These are phyloP conservation scores for Hipposideros armiger DNA, from an alignment of 2,113 vertebrate species.

Conservation along the genomic window DNA sequence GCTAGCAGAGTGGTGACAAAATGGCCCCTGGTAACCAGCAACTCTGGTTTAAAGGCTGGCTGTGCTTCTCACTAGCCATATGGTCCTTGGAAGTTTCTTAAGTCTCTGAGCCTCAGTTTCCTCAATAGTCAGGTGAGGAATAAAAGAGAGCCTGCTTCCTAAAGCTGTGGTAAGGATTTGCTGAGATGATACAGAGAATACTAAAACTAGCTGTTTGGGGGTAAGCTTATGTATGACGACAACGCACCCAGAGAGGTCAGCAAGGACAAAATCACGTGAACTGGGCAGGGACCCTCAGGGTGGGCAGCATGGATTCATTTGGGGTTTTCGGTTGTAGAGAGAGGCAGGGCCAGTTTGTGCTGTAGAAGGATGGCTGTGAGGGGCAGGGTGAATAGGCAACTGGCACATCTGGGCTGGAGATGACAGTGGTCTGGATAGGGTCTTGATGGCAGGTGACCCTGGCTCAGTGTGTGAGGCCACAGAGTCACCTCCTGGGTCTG, in stretches of 20 bases:
- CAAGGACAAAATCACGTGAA: neutral
- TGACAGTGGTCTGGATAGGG: neutral
- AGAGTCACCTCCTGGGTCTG: neutral
- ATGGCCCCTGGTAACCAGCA: neutral
- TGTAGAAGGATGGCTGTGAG: neutral
- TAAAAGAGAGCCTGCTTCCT: neutral
- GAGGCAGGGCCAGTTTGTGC: neutral
- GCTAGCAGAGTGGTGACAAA: neutral
- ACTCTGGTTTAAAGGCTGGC: neutral
- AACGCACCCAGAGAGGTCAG: neutral
- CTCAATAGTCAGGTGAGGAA: neutral
- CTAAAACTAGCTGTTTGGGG: neutral
- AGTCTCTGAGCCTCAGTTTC: neutral
- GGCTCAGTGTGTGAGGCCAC: neutral
- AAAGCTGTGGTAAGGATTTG: neutral
- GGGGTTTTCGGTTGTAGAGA: neutral
- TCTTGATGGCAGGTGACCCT: neutral
- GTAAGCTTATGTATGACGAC: neutral
- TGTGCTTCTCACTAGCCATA: neutral
- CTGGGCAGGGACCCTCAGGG: neutral
- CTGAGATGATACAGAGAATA: neutral
- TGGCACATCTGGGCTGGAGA: neutral
- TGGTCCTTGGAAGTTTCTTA: slow-evolving; percentile 6
- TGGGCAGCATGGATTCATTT: neutral
- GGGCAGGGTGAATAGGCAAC: neutral